Base-by-base conservation (phyloP, 2,113 vertebrate genomes). In the Pipa parva region DNA sequence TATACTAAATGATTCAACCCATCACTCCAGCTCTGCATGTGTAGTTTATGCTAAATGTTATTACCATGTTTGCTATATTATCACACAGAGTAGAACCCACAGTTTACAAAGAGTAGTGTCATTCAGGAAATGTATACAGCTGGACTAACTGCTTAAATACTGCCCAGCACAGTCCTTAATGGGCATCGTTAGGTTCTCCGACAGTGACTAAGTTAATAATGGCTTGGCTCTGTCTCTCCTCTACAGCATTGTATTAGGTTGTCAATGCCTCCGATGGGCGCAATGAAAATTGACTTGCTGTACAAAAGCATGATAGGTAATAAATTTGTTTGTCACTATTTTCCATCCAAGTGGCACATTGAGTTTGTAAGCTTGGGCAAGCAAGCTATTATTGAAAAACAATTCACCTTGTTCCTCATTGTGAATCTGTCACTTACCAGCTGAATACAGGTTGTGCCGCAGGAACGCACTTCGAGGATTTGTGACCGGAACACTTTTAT, bases 271-370 rank as follows among this genome's bases (percentile, higher is more conserved):
- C 75, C 74, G 77, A 76, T 80, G 81, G 82, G 76, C 72, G 79
- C 60, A 69, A 78, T 82, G 82, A 74, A 84, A 80, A 84, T 80
- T 72, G 77, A 81, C 73, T 75, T 79, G 80, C 59, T 80, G 61
- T 77, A 78, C 77, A 67, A 67, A 71, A 80, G 71, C 72, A 73
- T 52, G 76, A 69, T 50, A 72, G 74, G 76, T 84, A 80, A 84
- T 80, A 81, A 83, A 83, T 81, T 74, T 74, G 74, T 70, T 78
- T 83, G 81, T 83, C 80, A 84, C 70, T 82, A 78, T 77, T 82
- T 84, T 79, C 78, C 73, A 73, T 71, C 60, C 49, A 31, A 78
- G 75, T 75, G 81, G 75, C 79, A 81, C 79, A 78, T 83, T 78
- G 81, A 81, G 78, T 74, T 68, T 77, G 66, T 76, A 79, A 18